Evolutionary conservation across 1,140 invertebrate species (phyloP), one percentile per base, ranked within the genome.

Genomic region (Macrobrachium nipponense): DNA sequence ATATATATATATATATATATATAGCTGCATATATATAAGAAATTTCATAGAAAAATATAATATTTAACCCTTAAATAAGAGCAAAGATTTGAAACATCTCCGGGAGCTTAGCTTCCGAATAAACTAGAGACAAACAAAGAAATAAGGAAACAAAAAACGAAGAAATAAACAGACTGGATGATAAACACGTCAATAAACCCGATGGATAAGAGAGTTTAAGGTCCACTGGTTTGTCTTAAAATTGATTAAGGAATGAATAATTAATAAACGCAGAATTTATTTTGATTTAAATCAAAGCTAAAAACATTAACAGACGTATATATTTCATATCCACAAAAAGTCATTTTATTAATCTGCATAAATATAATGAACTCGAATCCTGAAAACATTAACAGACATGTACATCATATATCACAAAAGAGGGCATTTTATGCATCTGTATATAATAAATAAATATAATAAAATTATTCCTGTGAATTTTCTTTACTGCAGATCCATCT

Each of bases 1-100:
- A 66, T 66, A 66, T 66, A 66, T 66, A 66, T 66, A 66, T 66
- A 17, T 66, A 66, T 66, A 66, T 66, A 66, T 66, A 66, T 66
- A 66, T 66, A 66, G 5, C 5, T 66, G 14, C 14, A 66, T 66
- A 14, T 66, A 66, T 68, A 20, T 20, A 68, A 68, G n/a, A 5
- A 68, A 0, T 12, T 68, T 12, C 18, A n/a, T 68, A 23, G 1
- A 36, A 36, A 36, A 36, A 36, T 36, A 36, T 2, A 36, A 36
- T 36, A 36, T 27, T 10, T 20, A 36, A 6, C 7, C 7, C 0
- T 51, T 7, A 12, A 51, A 51, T 51, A 12, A 51, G 51, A 51
- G 0, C 12, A 51, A 36, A 36, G 27, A 1, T 12, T 51, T 51
- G 51, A 8, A 51, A 51, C 27, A 36, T 51, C 51, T 51, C 7